These are phyloP conservation scores for Crepidodera aurea DNA, from an alignment of 2,888 invertebrate genomes.

Conservation along the genomic window DNA sequence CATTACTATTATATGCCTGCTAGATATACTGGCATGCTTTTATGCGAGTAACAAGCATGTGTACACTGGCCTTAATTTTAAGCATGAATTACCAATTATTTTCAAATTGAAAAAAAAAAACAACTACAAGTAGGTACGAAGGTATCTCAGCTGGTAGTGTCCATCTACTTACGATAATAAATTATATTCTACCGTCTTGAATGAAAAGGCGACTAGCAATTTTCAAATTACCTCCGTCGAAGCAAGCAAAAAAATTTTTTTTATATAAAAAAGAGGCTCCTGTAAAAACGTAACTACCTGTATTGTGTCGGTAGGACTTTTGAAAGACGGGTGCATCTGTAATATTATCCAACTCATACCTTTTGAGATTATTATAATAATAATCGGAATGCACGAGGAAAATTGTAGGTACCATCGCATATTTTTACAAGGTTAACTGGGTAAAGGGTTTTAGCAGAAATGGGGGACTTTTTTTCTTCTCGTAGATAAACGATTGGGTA, in stretches of 20 bases:
- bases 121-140: not conserved
- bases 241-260: not conserved
- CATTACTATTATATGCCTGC: too few species aligned
- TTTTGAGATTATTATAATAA: constrained; percentile 8
- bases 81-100: not conserved
- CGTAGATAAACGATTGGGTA: too few species aligned
- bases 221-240: constrained; percentile 6
- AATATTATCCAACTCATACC: constrained; percentile 3
- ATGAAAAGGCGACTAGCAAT: constrained; percentile 8
- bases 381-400: not conserved
- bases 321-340: constrained; percentile 9
- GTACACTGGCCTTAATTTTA: not conserved
- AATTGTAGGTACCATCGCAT: constrained; percentile 1
- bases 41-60: too few species aligned
- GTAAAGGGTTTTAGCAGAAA: too few species aligned
- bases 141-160: not conserved
- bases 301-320: constrained; percentile 13
- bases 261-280: not conserved
- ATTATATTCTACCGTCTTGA: constrained; percentile 6
- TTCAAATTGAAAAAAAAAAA: not conserved
- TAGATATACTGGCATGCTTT: too few species aligned
- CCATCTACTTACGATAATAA: constrained; percentile 7
- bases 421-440: constrained; percentile 17
- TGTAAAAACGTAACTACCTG: constrained; percentile 1
- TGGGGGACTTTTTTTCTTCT: too few species aligned